Evolutionary conservation across 2,797 vertebrate genomes (phyloP), one percentile per base, ranked within the genome.

Genomic region (Hephaestus fuliginosus): DNA sequence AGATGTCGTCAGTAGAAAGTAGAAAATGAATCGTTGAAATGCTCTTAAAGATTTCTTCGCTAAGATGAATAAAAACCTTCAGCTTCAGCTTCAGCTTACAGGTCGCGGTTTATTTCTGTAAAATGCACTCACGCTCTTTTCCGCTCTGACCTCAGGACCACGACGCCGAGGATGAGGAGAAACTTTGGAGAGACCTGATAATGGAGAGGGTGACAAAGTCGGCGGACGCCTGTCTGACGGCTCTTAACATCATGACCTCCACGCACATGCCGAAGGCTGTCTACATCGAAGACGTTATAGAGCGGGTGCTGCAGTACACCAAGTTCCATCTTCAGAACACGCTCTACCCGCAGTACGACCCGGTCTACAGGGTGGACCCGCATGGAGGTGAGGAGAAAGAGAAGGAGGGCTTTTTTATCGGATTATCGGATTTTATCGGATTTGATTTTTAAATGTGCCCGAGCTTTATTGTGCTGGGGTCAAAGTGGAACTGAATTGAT

Each of bases 191-290:
- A 86, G 98, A 99, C 91, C 96, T 99, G 84, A 99, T 99, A 89
- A 99, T 99, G 98, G 98, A 99, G 36, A 96, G 98, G 93, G 98
- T 99, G 77, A 99, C 98, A 74, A 99, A 99, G 92, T 99, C 98
- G 65, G 98, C 98, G 7, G 98, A 99, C 64, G 97, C 98, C 79
- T 99, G 98, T 93, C 95, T 99, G 89, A 99, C 97, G 15, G 97
- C 98, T 55, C 96, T 99, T 81, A 97, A 99, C 93, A 96, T 99
- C 86, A 99, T 99, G 98, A 99, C 98, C 33, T 99, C 98, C 11
- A 78, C 92, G n/a, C 97, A 96, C 88, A 99, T 99, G 98, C 98
- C 98, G 49, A 99, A 99, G 94, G 98, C 98, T 51, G 98, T 99
- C 55, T 99, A 99, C 94, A 99, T 99, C 55, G 98, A 99, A 74